Evolutionary conservation across 92 coral and sea anemone species (phyloP), one percentile per base, ranked within the genome.

Genomic region (Zoanthus solanderi): DNA sequence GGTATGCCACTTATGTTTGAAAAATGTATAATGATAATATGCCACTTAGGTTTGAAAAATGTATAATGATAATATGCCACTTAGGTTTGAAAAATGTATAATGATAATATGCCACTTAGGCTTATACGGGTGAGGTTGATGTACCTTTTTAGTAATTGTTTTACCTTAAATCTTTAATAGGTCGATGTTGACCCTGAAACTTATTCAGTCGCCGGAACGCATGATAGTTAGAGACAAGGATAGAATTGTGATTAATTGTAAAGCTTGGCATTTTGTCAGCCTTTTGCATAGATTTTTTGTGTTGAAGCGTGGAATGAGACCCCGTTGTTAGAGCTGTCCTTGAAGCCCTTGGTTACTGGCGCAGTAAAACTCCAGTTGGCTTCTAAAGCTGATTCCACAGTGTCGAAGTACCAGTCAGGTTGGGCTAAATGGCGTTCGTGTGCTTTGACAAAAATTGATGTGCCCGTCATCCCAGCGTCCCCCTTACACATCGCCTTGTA

Each of bases 351-450:
- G 76, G 53, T 84, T 76, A 84, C 89, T 31, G 85, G 50, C 75
- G 75, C 90, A 28, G 16, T 79, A 17, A 88, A 90, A n/a, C 89
- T 90, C 34, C 91, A 89, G 45, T 67, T 86, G 30, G 90, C 56
- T 15, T 65, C 87, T 14, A 89, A 84, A 71, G 90, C 88, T 79
- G 11, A 32, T 15, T 72, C 84, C 17, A 89, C 90, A 42, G 72
- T 86, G 37, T 84, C 9, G 58, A 91, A 83, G 84, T 81, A 88
- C 68, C 29, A 68, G 18, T 18, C 72, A 7, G 88, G 84, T 32
- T 88, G 91, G 91, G 37, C 76, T 58, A 72, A 46, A 72, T 83
- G 91, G 79, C 84, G 76, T 42, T 65, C 17, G 0, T 88, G 91
- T 81, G 89, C 85, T 78, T 32, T 42, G 60, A 80, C 84, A 7